phyloP scores from a whole-genome alignment of 1,140 invertebrate species.

The Lepidotrigona ventralis region DNA sequence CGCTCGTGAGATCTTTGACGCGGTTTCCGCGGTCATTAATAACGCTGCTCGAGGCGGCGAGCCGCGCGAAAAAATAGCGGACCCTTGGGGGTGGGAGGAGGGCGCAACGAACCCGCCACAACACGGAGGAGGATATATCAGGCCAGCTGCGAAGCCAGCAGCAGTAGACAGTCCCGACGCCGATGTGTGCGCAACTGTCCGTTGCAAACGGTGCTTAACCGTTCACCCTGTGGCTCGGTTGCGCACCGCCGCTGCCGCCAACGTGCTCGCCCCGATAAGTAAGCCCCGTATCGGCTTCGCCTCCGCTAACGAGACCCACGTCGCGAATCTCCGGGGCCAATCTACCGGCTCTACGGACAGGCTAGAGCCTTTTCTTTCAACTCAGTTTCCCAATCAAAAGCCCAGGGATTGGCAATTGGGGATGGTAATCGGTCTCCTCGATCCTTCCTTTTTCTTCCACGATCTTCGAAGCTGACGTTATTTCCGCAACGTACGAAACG shows the following conservation, averaged over 20 bases:
- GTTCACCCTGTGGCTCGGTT: conserved; percentile 12
- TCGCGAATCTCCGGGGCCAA: conserved; percentile 4
- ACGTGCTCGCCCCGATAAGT: conserved; percentile 32
- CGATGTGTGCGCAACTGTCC: conserved; percentile 33
- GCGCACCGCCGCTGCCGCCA: not conserved
- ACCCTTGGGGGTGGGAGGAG: conserved; percentile 18
- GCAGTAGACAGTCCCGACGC: conserved; percentile 16
- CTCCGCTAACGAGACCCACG: conserved; percentile 34
- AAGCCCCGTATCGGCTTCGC: conserved; percentile 14
- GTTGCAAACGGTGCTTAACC: conserved; percentile 22
- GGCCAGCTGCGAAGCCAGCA: conserved; percentile 18
- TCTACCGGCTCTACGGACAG: not conserved
- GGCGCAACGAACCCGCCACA: not conserved
- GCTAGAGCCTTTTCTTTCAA: not conserved
- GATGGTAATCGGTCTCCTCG: not conserved
- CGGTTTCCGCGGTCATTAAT: conserved; percentile 65
- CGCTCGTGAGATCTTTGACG: conserved; percentile 57
- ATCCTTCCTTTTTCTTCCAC: not conserved
- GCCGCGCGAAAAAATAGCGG: conserved; percentile 44
- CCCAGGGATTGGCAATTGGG: not conserved
- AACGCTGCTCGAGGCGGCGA: conserved; percentile 48
- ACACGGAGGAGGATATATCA: conserved; percentile 38
- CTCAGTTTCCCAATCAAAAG: conserved; percentile 1
- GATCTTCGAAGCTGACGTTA: not conserved
- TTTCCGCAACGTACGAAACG: too few species aligned